Conservation (phyloP, 2,113 vertebrate genomes). For the Cyanoliseus patagonus region DNA sequence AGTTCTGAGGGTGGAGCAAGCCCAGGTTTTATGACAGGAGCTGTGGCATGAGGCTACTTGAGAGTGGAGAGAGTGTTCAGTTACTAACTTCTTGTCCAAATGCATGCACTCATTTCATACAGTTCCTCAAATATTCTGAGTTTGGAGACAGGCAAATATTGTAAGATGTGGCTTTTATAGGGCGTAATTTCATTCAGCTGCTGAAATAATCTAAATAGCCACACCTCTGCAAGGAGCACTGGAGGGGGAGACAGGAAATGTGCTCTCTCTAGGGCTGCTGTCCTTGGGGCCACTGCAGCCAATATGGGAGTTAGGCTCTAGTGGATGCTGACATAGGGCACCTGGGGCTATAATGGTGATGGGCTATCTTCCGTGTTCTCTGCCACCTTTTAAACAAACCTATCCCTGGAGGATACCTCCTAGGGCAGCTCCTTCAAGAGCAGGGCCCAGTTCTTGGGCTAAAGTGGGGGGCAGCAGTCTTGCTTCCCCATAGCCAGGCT, state of each 20-base stretch:
- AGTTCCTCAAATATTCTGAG: not conserved
- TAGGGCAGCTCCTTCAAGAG: not conserved
- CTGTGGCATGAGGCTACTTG: not conserved
- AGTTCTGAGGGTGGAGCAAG: not conserved
- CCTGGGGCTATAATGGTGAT: not conserved
- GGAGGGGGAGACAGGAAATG: not conserved
- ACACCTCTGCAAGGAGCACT: accelerated
- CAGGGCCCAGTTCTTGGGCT: not conserved
- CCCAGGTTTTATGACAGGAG: not conserved
- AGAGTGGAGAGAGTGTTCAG: not conserved
- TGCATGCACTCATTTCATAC: accelerated
- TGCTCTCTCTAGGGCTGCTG: not conserved
- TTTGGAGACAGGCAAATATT: not conserved
- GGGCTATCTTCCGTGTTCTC: not conserved
- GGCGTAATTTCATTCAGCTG: not conserved
- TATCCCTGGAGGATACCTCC: not conserved
- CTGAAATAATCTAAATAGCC: not conserved
- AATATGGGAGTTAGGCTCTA: not conserved
- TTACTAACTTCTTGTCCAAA: not conserved
- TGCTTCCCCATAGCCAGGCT: not conserved
- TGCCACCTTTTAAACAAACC: not conserved
- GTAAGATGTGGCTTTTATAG: not conserved
- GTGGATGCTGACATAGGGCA: not conserved
- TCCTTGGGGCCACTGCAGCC: not conserved
- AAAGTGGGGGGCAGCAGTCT: not conserved